Evolutionary conservation across 2,888 invertebrate species (phyloP), one percentile per base, ranked within the genome.

Genomic region (Alentia gelatinosa): DNA sequence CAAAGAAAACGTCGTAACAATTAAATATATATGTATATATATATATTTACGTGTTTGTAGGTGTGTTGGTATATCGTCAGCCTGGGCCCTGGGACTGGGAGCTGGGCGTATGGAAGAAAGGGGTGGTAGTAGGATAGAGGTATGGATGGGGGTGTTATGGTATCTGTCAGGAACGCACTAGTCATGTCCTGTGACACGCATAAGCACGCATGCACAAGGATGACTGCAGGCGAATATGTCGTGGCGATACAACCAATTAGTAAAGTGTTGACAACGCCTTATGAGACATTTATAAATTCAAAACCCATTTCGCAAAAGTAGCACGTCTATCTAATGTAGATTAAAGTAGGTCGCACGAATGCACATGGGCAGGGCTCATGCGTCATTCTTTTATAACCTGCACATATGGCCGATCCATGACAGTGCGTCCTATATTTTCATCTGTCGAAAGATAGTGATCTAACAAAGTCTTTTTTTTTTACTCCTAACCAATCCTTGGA

Each of bases 171-270:
- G 56, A 12, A 7, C 47, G 15, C 9, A 56, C 23, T 56, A 56
- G 56, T 19, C 19, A 3, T n/a, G n/a, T 56, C 74, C 74, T 74
- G 30, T 30, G 30, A 26, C 74, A 74, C 74, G 33, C 74, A 74
- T 33, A 74, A 15, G 33, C 30, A 39, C 39, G 79, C 79, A 79
- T 79, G 79, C 39, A 15, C 23, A 39, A 35, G 12, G 23, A 39
- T 79, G 79, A 39, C 79, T 35, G 37, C 37, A 19, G 7, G 79
- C 37, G 12, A 79, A 39, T 79, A 33, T 33, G 74, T 74, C 12
- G 74, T 74, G 74, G 74, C 30, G 74, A 79, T 79, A 79, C 79
- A 79, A 35, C 39, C 79, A 79, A 79, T 79, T 79, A 79, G 79
- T 39, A 79, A 35, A 12, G 19, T 15, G 4, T 33, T 74, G 74